Conservation (phyloP, 1,140 invertebrate species). For the Augochlora pura region DNA sequence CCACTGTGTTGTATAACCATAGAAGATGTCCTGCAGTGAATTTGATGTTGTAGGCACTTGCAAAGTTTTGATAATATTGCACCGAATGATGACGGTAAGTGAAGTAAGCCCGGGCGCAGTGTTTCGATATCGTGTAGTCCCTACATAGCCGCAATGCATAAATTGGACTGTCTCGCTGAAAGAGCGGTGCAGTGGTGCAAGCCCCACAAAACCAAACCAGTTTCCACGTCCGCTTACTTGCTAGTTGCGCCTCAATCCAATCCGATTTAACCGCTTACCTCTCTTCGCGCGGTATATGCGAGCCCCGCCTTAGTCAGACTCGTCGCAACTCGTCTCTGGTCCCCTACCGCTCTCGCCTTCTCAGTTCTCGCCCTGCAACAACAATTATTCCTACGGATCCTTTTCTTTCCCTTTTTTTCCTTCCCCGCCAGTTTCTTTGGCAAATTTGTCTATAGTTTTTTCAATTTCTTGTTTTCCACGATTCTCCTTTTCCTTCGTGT, state of each 20-base stretch:
- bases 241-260: conserved; percentile 77
- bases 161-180: conserved; percentile 80
- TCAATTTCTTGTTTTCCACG: too few relatives aligned
- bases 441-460: neutral
- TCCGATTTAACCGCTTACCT: conserved; percentile 77
- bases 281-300: conserved; percentile 73
- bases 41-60: conserved; percentile 74
- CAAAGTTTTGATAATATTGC: conserved; percentile 65
- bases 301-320: conserved; percentile 77
- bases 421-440: neutral
- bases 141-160: conserved; percentile 82
- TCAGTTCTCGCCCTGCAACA: neutral
- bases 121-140: conserved; percentile 78
- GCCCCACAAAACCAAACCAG: conserved; percentile 79
- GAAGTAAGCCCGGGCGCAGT: conserved; percentile 73
- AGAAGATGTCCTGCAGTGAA: conserved; percentile 53
- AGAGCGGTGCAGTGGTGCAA: conserved; percentile 79
- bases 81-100: conserved; percentile 66
- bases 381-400: neutral
- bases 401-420: neutral
- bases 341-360: neutral
- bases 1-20: conserved; percentile 30
- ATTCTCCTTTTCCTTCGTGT: too few relatives aligned
- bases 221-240: conserved; percentile 73
- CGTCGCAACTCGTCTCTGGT: conserved; percentile 46